These are phyloP conservation scores for Crotalus horridus DNA, from an alignment of 2,113 vertebrate genomes.

Conservation along the genomic window DNA sequence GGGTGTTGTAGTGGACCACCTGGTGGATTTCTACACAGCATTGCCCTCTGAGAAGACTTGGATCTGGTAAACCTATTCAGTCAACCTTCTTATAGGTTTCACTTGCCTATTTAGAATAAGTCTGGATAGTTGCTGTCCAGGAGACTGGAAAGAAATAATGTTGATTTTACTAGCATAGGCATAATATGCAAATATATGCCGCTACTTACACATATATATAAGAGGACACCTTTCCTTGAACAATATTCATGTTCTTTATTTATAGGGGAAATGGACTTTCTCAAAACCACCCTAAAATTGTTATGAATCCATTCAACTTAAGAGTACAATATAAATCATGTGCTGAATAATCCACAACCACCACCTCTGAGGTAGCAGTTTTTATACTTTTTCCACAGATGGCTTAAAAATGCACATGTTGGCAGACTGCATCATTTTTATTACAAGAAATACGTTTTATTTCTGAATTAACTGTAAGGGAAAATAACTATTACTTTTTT, in stretches of 20 bases:
- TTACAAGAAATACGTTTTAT: background rate
- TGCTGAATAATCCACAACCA: background rate
- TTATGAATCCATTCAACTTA: background rate
- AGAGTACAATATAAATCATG: background rate
- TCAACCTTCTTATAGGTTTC: no score
- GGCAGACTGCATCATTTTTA: background rate
- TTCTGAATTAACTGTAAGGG: background rate
- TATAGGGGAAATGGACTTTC: background rate
- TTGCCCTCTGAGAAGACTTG: no score
- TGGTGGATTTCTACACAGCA: no score
- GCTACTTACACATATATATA: no score
- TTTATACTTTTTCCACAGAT: background rate
- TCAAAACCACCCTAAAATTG: background rate
- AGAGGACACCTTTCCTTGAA: no score
- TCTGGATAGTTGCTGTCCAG: no score
- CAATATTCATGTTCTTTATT: background rate
- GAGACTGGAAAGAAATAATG: no score
- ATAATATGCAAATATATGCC: no score
- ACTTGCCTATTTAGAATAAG: no score
- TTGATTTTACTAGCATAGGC: no score
- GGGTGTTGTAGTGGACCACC: no score
- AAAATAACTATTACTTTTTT: background rate
- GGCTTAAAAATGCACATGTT: background rate
- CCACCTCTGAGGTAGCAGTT: background rate
- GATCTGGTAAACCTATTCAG: no score